Base-by-base conservation (phyloP, 2,797 vertebrate species). In the Scomberomorus guttatus region DNA sequence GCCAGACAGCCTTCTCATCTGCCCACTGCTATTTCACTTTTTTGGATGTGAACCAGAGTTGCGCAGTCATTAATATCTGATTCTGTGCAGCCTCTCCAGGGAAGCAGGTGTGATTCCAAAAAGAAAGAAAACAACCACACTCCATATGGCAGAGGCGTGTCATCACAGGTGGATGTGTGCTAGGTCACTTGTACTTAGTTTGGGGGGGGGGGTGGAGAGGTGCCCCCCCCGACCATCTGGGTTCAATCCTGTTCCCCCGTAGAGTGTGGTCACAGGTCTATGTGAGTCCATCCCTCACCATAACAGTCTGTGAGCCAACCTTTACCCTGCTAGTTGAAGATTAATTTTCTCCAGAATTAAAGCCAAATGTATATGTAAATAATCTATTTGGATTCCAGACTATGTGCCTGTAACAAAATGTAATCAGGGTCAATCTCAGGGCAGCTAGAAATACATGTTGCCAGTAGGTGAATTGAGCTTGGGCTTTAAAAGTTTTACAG, bases 121-220 rank as follows among this genome's bases (percentile, higher is more conserved):
- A 79, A 77, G 71, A 77, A 55, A 65, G 72, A 85, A 87, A 86
- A 90, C 84, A 89, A 82, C 72, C 80, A 82, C 75, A 54, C 70
- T 90, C 88, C 93, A 90, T 90, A 87, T 91, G 91, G 90, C 64
- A 50, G 69, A 44, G 51, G 72, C 13, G 12, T 88, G 87, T 87
- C 74, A 69, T 86, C 86, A 78, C 91, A 90, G 88, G 90, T 90
- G 87, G 88, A 90, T 42, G 44, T 81, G 88, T 51, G 77, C 81
- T 65, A 24, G 90, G 88, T 90, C 87, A 87, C 87, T 91, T 86
- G 86, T 88, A 73, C 83, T 79, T 69, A 50, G 78, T 77, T 73
- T 82, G 34, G 51, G 54, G n/a, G n/a, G 57, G 51, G 54, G 64
- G 77, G 63, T 56, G 80, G 74, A 66, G 70, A 65, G 62, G 63